Conservation (phyloP, 2,113 vertebrate genomes). For the Podiceps cristatus region DNA sequence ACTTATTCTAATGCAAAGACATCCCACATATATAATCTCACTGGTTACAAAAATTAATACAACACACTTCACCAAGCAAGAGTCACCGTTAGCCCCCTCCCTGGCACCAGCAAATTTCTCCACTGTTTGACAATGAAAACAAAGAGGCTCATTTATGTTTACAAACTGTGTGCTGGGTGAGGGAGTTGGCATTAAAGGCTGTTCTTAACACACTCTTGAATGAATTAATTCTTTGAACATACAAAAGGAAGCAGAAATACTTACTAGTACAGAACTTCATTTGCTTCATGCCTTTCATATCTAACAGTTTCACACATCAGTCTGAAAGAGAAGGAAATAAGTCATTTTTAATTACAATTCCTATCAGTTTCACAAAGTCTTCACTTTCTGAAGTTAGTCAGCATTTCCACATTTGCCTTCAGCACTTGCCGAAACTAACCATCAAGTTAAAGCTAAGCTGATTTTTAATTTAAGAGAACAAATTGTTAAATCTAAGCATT, state of each 20-base stretch:
- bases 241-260: constrained; percentile 66
- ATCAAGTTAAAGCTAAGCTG: background rate
- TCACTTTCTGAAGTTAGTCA: background rate
- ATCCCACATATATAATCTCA: background rate
- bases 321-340: constrained; percentile 79
- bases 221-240: background rate
- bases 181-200: background rate
- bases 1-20: background rate
- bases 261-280: constrained; percentile 99
- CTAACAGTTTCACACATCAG: constrained; percentile 98
- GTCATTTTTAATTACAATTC: background rate
- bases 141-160: background rate
- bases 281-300: constrained; percentile 96
- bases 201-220: background rate
- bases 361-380: background rate
- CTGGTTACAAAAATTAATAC: background rate
- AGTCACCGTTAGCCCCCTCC: background rate
- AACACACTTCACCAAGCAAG: background rate
- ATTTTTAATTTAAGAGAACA: background rate
- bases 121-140: background rate
- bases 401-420: background rate
- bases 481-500: background rate
- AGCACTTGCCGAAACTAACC: background rate
- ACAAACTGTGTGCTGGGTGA: background rate
- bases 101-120: background rate